Evolutionary conservation across 1,140 invertebrate species (phyloP), one percentile per base, ranked within the genome.

Genomic region (Ostrea edulis): DNA sequence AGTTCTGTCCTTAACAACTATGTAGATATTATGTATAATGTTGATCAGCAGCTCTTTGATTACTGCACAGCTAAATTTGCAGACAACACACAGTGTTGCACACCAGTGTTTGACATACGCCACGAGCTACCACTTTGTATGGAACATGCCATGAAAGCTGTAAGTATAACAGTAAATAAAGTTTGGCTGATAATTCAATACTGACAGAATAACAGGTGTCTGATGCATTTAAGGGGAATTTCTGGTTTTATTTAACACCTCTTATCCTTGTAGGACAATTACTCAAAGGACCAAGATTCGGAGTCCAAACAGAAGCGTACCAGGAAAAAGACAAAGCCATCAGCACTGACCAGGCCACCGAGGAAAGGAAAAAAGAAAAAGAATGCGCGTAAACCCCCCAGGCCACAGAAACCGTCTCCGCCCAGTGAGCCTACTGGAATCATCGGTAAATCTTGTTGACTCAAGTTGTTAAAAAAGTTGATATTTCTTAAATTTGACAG

Each of bases 31-130:
- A 97, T 98, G 95, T 96, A 97, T 90, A 98, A 98, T 93, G 96
- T 96, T 52, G 97, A 98, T 91, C 98, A 99, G 94, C 96, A 97
- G 90, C 95, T 98, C 77, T 98, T 98, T 95, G 97, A 97, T 89
- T 97, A 97, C 92, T 99, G 98, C 95, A 98, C 97, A 86, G 98
- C 97, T 84, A 98, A 95, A 97, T 95, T 97, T 97, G 94, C 96
- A 96, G 97, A 98, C 94, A 98, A 98, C 89, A 97, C 97, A 35
- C 97, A 98, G 94, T 99, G 98, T 95, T 97, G 97, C 90, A 96
- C 97, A 87, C 98, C 98, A 85, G 97, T 98, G 29, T 97, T 98
- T 92, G 97, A 98, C 95, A 96, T 98, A 86, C 96, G 96, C 29
- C 97, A 98, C 92, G 97, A 98, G 92, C 95, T 97, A 91, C 97